Evolutionary conservation across 2,113 vertebrate genomes (phyloP).

Genomic region (Panthera uncia): DNA sequence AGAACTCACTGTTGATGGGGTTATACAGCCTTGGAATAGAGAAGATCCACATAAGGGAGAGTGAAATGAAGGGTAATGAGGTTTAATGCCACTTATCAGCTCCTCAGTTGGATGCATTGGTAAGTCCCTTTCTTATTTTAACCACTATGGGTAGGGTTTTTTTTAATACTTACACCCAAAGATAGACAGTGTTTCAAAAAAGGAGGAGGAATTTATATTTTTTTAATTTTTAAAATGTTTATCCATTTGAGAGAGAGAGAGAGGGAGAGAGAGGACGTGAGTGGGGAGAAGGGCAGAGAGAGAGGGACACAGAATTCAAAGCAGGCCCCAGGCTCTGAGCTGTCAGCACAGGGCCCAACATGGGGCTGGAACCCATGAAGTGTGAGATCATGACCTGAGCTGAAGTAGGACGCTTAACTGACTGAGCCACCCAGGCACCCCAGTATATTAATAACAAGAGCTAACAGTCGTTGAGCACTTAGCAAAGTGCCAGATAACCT

Average conservation of each 20-base stretch:
- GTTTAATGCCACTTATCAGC: not conserved
- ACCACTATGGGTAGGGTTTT: not conserved
- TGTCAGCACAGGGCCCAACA: no score
- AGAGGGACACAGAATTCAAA: no score
- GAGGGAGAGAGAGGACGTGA: no score
- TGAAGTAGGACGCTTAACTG: no score
- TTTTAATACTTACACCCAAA: not conserved
- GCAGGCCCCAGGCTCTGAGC: no score
- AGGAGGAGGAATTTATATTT: not conserved
- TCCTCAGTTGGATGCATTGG: not conserved
- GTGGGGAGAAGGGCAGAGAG: no score
- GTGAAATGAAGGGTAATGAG: not conserved
- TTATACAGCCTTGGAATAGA: not conserved
- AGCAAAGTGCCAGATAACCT: not conserved
- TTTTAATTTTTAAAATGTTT: no score
- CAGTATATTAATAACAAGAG: not conserved
- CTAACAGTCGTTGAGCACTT: not conserved
- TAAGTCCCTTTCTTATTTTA: not conserved
- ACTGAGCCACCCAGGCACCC: no score
- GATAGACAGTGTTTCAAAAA: not conserved
- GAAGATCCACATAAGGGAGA: not conserved
- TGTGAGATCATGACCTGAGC: no score
- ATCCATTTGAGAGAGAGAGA: no score
- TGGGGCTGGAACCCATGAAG: no score
- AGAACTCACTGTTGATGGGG: not conserved